phyloP scores from a whole-genome alignment of 92 coral and sea anemone species.

The Palythoa grandis region DNA sequence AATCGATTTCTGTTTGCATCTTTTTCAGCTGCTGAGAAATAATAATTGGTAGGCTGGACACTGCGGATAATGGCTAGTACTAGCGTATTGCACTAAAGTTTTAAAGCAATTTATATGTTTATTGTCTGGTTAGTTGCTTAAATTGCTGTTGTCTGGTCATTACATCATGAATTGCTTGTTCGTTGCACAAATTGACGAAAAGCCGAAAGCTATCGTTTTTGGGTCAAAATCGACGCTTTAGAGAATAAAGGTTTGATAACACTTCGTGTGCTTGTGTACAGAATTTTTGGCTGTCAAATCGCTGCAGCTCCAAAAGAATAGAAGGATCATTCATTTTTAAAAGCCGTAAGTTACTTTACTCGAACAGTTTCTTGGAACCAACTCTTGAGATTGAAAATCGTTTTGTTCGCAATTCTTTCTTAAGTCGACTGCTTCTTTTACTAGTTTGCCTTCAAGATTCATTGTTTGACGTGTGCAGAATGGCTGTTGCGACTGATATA shows the following conservation, averaged over 20 bases:
- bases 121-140: background rate
- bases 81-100: background rate
- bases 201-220: too few species aligned
- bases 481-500: too few species aligned
- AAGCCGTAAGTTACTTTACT: too few species aligned
- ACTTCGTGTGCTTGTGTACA: background rate
- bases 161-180: background rate
- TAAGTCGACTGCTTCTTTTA: too few species aligned
- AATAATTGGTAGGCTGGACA: background rate
- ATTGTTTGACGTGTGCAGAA: too few species aligned
- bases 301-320: background rate
- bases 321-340: background rate
- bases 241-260: background rate
- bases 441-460: too few species aligned
- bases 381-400: too few species aligned
- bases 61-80: background rate
- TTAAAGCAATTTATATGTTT: background rate
- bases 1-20: background rate
- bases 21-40: background rate
- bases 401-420: too few species aligned
- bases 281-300: background rate
- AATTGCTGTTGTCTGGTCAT: background rate
- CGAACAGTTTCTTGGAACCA: too few species aligned
- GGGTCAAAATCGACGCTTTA: too few species aligned
- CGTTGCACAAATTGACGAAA: background rate